Evolutionary conservation across 2,113 vertebrate genomes (phyloP).

Genomic region (Nerophis ophidion): DNA sequence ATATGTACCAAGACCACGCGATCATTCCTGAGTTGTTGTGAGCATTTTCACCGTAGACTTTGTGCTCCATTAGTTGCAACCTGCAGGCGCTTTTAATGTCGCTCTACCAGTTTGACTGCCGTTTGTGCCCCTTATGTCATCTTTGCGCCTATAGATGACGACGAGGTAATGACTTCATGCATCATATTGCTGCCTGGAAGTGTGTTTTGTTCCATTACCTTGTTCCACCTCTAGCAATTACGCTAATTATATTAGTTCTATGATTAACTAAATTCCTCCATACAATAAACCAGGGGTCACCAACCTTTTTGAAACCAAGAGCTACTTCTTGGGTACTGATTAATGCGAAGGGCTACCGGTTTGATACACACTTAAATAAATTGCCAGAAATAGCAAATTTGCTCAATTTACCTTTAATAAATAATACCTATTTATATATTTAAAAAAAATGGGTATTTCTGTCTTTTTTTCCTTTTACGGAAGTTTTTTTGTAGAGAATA

Average conservation of each 20-base stretch:
- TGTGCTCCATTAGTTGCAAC: not conserved
- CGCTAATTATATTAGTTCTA: not conserved
- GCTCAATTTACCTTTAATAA: too few species aligned
- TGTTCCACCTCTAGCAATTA: not conserved
- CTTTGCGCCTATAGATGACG: conserved; percentile 26
- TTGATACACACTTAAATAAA: conserved; percentile 2
- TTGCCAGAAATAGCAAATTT: too few species aligned
- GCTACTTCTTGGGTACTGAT: too few species aligned
- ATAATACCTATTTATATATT: too few species aligned
- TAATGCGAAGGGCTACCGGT: not conserved
- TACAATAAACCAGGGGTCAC: too few species aligned
- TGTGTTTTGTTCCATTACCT: conserved; percentile 19
- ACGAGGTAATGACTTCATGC: conserved; percentile 31
- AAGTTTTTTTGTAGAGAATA: too few species aligned
- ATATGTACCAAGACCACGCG: not conserved
- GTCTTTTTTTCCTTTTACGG: too few species aligned
- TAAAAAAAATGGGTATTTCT: too few species aligned
- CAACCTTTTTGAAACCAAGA: too few species aligned
- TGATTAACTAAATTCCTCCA: not conserved
- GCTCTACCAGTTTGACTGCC: conserved; percentile 8
- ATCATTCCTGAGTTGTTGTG: not conserved
- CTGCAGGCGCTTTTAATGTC: not conserved
- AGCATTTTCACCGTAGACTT: not conserved
- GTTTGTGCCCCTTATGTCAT: conserved; percentile 15
- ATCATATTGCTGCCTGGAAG: conserved; percentile 26